These are phyloP conservation scores for Triplophysa rosa DNA, from an alignment of 2,113 vertebrate genomes.

Conservation along the genomic window DNA sequence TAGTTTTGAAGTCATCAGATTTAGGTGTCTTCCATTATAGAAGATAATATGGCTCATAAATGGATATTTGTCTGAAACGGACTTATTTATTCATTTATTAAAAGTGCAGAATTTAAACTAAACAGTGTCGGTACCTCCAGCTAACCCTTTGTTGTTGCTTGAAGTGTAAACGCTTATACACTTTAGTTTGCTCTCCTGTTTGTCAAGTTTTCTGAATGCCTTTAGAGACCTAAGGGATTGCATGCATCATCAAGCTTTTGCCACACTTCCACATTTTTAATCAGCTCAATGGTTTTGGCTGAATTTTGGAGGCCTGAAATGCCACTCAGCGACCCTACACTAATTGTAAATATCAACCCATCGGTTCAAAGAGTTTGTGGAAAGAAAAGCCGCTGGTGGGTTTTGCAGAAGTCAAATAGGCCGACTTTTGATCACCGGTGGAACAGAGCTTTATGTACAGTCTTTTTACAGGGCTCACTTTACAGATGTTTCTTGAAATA, in stretches of 20 bases:
- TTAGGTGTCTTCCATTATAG: background rate
- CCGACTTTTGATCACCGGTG: background rate
- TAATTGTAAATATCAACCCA: constrained; percentile 30
- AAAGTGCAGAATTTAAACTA: background rate
- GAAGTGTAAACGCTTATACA: background rate
- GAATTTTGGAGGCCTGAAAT: constrained; percentile 59
- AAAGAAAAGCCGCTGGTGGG: background rate
- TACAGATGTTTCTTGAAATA: background rate
- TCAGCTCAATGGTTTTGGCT: constrained; percentile 33
- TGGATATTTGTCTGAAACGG: background rate
- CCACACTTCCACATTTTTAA: constrained; percentile 23
- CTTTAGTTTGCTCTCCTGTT: background rate
- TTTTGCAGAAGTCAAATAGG: background rate
- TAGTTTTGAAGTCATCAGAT: background rate
- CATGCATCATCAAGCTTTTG: constrained; percentile 36
- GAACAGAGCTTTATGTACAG: background rate
- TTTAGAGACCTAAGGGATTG: constrained; percentile 16
- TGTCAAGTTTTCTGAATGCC: constrained; percentile 41
- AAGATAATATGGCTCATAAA: background rate
- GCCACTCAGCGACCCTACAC: constrained; percentile 57
- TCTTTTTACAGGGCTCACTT: background rate
- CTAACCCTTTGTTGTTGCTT: constrained; percentile 32
- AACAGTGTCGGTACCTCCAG: background rate
- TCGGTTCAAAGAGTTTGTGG: constrained; percentile 20
- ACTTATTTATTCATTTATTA: background rate